phyloP scores from a whole-genome alignment of 2,888 invertebrate genomes.

The Lasius fuliginosus region DNA sequence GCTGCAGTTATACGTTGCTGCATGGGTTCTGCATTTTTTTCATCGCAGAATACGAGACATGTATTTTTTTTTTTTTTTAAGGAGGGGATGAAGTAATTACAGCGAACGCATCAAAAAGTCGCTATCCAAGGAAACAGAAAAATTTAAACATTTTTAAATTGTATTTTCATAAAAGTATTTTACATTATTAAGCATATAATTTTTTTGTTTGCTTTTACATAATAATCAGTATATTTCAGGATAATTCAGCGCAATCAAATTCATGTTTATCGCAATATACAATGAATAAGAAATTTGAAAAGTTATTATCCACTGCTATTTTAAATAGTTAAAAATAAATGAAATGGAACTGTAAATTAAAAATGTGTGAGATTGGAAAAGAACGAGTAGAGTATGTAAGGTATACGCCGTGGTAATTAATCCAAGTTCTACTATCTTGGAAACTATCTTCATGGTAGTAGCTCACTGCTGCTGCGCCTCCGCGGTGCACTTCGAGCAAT shows the following conservation, averaged over 20 bases:
- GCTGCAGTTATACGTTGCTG: neutral
- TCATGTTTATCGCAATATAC: neutral
- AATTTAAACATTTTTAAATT: neutral
- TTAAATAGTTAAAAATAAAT: neutral
- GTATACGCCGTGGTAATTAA: conserved; percentile 73
- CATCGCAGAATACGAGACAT: neutral
- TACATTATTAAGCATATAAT: neutral
- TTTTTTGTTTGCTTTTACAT: neutral
- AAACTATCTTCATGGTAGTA: conserved; percentile 70
- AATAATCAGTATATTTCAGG: neutral
- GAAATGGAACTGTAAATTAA: neutral
- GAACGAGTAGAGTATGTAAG: conserved; percentile 26
- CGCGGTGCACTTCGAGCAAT: conserved; percentile 70
- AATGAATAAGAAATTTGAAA: neutral
- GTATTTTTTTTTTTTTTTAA: neutral
- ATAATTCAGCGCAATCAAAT: neutral
- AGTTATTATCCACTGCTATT: neutral
- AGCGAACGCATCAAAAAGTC: conserved; percentile 10
- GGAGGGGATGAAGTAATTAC: neutral
- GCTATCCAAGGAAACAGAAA: neutral
- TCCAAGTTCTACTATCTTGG: conserved; percentile 77
- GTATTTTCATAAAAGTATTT: neutral
- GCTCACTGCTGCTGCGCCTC: conserved; percentile 60
- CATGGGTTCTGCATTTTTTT: conserved; percentile 11
- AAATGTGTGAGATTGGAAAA: conserved; percentile 13